phyloP scores from a whole-genome alignment of 2,888 invertebrate genomes.

The Ommatoiulus sabulosus region DNA sequence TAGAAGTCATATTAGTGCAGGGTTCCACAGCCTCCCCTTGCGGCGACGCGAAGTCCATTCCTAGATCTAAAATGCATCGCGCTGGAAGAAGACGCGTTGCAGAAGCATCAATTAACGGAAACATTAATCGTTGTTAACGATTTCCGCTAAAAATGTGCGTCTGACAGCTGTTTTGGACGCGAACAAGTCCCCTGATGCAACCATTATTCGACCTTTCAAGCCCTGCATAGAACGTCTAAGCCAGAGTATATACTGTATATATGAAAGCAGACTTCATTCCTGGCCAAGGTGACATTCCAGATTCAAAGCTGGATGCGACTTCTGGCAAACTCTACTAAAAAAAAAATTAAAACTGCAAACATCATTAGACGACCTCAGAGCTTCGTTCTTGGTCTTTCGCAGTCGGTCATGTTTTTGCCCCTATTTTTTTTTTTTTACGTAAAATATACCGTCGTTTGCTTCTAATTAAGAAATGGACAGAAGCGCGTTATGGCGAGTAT shows the following conservation, averaged over 20 bases:
- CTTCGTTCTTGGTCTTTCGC: not conserved
- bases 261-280: not conserved
- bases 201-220: not conserved
- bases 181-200: slow-evolving; percentile 5
- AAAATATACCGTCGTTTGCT: not conserved
- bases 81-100: not conserved
- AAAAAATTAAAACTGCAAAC: not conserved
- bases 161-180: slow-evolving; percentile 18
- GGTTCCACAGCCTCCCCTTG: not conserved
- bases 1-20: not conserved
- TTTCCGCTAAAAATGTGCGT: slow-evolving; percentile 14
- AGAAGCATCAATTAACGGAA: not conserved
- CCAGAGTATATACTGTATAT: not conserved
- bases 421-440: not conserved
- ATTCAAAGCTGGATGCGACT: not conserved
- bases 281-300: no score
- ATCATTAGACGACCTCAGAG: not conserved
- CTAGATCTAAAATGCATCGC: not conserved
- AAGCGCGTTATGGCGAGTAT: not conserved
- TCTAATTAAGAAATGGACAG: not conserved
- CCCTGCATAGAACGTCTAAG: not conserved
- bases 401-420: not conserved
- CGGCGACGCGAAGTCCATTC: not conserved
- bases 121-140: slow-evolving; percentile 27
- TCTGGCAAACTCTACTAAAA: not conserved